Base-by-base conservation (phyloP, 2,888 invertebrate genomes). In the Gastrophysa polygoni region DNA sequence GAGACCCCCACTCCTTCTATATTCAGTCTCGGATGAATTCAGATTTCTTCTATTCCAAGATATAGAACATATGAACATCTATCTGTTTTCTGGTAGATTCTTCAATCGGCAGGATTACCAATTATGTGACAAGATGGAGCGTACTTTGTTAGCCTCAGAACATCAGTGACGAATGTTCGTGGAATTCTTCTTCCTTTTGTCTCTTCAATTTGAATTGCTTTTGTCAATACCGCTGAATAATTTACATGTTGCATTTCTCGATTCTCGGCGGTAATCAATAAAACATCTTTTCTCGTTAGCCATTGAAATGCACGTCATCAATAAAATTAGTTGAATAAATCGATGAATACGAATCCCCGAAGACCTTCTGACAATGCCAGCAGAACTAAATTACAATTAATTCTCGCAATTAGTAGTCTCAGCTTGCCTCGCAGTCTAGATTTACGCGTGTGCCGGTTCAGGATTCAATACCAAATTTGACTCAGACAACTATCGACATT, bases 391-490 rank as follows among this genome's bases (percentile, higher is more conserved):
- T 76, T 79, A 80, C 81, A 80, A 81, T 81, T 81, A 80, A 80
- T 81, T 79, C 79, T 73, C 73, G 77, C 80, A 80, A 80, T 80
- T 81, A 81, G 80, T 78, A 80, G 80, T 81, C 81, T 72, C 68
- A 59, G 71, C 78, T 75, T 74, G 74, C 67, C 70, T 68, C 64
- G 70, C 70, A 70, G 73, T 76, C 73, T 76, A 78, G 78, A 78
- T 80, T 79, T 80, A 80, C 78, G 80, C 78, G 74, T 78, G 77
- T 76, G 75, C 76, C 76, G 77, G 68, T 75, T 72, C 75, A 70
- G 74, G 75, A 77, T 74, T 75, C 79, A 76, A 80, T 80, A 80
- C 81, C 81, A 81, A 81, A 81, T 81, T 80, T 80, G 81, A 80
- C 75, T 77, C 80, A 78, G 79, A 79, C 81, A 72, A 75, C 78